Evolutionary conservation across 2,113 vertebrate genomes (phyloP).

Genomic region (Heterocephalus glaber): DNA sequence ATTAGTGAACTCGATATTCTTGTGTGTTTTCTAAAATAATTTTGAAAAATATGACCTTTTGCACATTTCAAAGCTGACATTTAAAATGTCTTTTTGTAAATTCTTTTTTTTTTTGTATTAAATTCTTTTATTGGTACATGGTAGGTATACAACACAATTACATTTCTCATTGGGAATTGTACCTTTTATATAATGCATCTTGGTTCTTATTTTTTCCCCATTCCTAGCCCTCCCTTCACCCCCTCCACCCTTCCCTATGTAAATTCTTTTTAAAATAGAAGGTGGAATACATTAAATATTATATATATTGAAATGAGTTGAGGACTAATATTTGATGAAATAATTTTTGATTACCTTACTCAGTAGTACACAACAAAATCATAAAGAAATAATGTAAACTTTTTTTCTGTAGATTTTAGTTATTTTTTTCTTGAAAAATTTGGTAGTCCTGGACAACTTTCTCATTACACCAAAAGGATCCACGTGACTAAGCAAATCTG

Average conservation of each 20-base stretch:
- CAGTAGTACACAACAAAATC: not conserved
- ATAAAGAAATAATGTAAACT: not conserved
- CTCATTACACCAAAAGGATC: not conserved
- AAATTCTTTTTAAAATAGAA: not conserved
- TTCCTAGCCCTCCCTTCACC: too few species aligned
- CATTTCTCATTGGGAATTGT: too few species aligned
- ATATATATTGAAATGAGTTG: not conserved
- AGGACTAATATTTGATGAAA: not conserved
- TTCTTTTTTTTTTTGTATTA: too few species aligned
- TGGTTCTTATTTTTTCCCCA: too few species aligned
- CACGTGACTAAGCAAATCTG: not conserved
- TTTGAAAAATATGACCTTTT: not conserved
- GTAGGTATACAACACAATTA: too few species aligned
- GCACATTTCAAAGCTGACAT: not conserved
- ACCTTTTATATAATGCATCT: too few species aligned
- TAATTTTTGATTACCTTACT: slow-evolving; percentile 8
- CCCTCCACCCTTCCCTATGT: too few species aligned
- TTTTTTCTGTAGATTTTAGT: not conserved
- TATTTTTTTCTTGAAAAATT: not conserved
- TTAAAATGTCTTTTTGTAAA: not conserved
- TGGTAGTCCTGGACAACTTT: not conserved
- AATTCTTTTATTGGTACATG: too few species aligned
- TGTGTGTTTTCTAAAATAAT: not conserved
- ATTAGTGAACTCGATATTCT: not conserved
- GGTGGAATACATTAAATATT: not conserved